These are phyloP conservation scores for Pegoplata infirma DNA, from an alignment of 2,888 invertebrate genomes.

Conservation along the genomic window DNA sequence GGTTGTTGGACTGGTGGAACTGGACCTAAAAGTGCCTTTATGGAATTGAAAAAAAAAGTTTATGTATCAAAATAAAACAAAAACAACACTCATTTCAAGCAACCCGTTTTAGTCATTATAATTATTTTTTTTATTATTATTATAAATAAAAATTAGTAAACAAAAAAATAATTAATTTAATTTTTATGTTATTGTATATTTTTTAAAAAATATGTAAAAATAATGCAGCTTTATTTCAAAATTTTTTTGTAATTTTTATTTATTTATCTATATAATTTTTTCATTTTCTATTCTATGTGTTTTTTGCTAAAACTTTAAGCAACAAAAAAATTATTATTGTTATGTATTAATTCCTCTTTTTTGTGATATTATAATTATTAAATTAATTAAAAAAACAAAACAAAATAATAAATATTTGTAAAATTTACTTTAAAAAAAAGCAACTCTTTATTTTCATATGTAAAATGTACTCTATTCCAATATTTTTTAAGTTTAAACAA, in stretches of 20 bases:
- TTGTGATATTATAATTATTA: constrained; percentile 63
- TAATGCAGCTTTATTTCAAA: constrained; percentile 50
- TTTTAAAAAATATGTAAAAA: constrained; percentile 13
- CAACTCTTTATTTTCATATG: constrained; percentile 29
- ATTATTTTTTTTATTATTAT: constrained; percentile 24
- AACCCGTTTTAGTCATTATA: constrained; percentile 52
- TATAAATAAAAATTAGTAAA: no score
- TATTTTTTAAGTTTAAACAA: constrained; percentile 35
- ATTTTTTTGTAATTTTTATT: constrained; percentile 33
- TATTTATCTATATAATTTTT: constrained; percentile 16
- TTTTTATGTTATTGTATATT: constrained; percentile 24
- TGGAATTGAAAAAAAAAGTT: neutral
- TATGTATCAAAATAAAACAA: neutral
- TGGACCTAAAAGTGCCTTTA: constrained; percentile 30
- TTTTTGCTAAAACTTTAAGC: constrained; percentile 32
- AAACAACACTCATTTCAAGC: constrained; percentile 39
- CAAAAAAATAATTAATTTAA: constrained; percentile 13
- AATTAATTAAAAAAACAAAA: constrained; percentile 45
- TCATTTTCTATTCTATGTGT: constrained; percentile 2
- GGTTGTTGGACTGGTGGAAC: no score
- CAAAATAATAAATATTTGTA: constrained; percentile 11
- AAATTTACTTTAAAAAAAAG: constrained; percentile 26
- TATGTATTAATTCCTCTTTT: constrained; percentile 59
- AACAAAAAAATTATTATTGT: constrained; percentile 39
- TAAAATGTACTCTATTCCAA: constrained; percentile 31